Conservation (phyloP, 2,113 vertebrate genomes). For the Eclectus roratus region DNA sequence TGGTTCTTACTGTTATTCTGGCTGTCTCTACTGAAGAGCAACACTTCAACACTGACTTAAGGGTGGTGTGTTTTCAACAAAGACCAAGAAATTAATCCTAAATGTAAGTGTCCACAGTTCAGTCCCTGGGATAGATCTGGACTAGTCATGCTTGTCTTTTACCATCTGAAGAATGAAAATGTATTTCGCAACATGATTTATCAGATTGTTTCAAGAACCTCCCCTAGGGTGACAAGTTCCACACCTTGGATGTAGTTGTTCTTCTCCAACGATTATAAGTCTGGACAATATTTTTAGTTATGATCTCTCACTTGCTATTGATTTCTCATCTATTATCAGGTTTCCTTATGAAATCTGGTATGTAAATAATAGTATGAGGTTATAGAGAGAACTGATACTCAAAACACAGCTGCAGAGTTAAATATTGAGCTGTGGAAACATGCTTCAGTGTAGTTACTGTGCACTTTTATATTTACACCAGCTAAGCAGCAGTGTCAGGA, state of each 20-base stretch:
- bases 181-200: background rate
- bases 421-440: background rate
- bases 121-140: background rate
- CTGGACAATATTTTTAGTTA: background rate
- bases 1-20: background rate
- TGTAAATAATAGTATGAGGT: background rate
- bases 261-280: background rate
- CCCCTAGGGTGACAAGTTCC: background rate
- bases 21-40: background rate
- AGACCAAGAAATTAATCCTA: background rate
- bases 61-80: background rate
- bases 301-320: background rate
- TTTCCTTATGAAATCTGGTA: background rate
- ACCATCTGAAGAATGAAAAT: background rate
- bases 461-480: background rate
- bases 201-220: background rate
- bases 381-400: background rate
- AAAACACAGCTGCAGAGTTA: background rate
- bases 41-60: background rate
- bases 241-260: background rate
- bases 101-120: background rate
- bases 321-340: background rate
- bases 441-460: background rate
- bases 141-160: background rate
- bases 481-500: background rate